Conservation (phyloP, 2,113 vertebrate genomes). For the Daboia siamensis region DNA sequence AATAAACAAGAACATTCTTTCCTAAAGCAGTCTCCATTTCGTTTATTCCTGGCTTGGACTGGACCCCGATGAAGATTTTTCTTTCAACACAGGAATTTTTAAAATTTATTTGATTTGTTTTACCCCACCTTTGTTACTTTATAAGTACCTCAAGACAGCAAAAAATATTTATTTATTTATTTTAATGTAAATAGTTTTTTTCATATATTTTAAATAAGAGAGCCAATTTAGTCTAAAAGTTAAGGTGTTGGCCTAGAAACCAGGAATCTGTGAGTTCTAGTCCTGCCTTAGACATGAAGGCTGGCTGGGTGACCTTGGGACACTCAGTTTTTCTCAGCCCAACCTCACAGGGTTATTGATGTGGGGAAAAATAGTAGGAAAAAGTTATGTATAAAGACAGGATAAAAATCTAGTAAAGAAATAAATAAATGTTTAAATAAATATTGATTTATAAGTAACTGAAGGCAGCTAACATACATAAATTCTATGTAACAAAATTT, state of each 20-base stretch:
- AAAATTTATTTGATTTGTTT: background rate
- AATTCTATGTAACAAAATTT: background rate
- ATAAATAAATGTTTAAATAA: background rate
- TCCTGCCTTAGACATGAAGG: background rate
- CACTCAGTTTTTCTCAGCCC: background rate
- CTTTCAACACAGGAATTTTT: background rate
- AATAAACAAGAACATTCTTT: no score
- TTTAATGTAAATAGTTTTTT: background rate
- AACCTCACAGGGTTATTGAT: background rate
- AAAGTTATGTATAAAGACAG: background rate
- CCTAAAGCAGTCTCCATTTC: no score
- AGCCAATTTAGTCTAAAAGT: background rate
- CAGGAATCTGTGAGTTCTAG: background rate
- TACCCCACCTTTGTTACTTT: background rate
- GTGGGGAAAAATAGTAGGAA: background rate
- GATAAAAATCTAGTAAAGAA: background rate
- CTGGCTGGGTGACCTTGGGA: background rate
- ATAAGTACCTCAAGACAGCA: background rate
- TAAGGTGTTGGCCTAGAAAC: background rate
- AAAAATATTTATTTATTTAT: background rate
- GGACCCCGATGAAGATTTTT: no score
- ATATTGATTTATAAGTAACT: background rate
- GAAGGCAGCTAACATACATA: background rate
- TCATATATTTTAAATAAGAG: background rate
- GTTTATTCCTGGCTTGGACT: no score